A percentile compares a stretch with the other conserved stretches of the same genome.
Evolutionary conservation across 2,888 invertebrate genomes (phyloP).

Genomic region (Agelastica alni): DNA sequence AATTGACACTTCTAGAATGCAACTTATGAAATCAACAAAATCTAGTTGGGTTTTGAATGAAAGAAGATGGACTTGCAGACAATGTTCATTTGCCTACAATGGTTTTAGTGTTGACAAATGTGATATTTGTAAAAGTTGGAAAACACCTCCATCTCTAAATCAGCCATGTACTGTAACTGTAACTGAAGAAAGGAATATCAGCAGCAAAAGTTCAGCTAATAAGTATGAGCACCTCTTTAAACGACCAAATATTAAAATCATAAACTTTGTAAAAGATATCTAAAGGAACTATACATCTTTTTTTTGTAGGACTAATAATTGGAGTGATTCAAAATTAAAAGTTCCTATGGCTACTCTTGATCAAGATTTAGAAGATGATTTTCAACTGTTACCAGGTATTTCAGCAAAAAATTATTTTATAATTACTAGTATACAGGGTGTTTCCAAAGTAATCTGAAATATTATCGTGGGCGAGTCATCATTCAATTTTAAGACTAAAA

Average conservation of each 20-base stretch:
- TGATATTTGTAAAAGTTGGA: slow-evolving; percentile 77
- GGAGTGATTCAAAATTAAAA: slow-evolving; percentile 48
- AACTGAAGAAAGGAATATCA: slow-evolving; percentile 58
- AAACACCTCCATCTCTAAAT: slow-evolving; percentile 64
- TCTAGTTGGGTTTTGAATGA: slow-evolving; percentile 50
- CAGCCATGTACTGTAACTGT: slow-evolving; percentile 74
- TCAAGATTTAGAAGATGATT: slow-evolving; percentile 72
- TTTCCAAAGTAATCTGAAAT: too few species aligned
- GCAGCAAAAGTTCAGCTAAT: slow-evolving; percentile 35
- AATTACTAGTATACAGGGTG: too few species aligned
- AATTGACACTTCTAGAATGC: slow-evolving; percentile 41
- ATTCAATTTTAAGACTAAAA: too few species aligned
- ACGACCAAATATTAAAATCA: not conserved
- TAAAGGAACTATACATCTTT: not conserved
- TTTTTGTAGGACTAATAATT: slow-evolving; percentile 50
- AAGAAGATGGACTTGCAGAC: slow-evolving; percentile 85
- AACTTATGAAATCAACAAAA: slow-evolving; percentile 45
- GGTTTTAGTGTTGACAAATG: slow-evolving; percentile 79
- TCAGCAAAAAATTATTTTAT: too few species aligned
- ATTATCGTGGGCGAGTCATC: too few species aligned
- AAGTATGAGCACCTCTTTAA: slow-evolving; percentile 31
- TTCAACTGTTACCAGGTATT: slow-evolving; percentile 67
- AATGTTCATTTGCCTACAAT: slow-evolving; percentile 88
- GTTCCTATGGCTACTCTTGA: slow-evolving; percentile 71
- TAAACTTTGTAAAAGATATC: too few species aligned